Evolutionary conservation across 2,113 vertebrate genomes (phyloP).

Genomic region (Dendropsophus ebraccatus): DNA sequence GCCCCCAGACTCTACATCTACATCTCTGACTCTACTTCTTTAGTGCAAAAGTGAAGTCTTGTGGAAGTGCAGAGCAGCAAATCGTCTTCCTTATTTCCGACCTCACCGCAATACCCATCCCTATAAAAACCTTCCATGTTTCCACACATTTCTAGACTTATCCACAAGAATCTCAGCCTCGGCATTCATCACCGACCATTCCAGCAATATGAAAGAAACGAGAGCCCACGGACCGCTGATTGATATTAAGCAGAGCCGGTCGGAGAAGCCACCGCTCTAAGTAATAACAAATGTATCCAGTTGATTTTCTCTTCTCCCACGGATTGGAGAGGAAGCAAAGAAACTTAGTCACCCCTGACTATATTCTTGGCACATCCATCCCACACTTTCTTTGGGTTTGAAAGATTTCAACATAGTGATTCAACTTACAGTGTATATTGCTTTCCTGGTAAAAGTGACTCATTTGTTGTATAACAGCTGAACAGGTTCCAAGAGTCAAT

Average conservation of each 20-base stretch:
- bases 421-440: conserved; percentile 35
- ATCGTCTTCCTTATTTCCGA: no score
- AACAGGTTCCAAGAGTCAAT: conserved; percentile 22
- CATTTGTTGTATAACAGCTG: conserved; percentile 45
- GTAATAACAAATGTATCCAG: conserved; percentile 23
- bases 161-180: no score
- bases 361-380: conserved; percentile 39
- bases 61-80: not conserved
- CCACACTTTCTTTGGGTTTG: conserved; percentile 28
- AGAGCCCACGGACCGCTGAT: conserved; percentile 5
- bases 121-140: not conserved
- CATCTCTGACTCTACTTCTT: no score
- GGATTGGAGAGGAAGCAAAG: conserved; percentile 39
- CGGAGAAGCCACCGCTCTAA: not conserved
- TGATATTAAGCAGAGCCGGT: not conserved
- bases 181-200: not conserved
- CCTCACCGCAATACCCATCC: not conserved
- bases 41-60: no score
- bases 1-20: no score
- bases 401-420: conserved; percentile 42
- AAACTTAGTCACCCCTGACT: conserved; percentile 48
- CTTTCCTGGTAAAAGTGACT: conserved; percentile 42
- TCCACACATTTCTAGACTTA: not conserved
- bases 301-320: conserved; percentile 18
- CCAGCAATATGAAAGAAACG: not conserved